These are phyloP conservation scores for Telmatherina bonti DNA, from an alignment of 2,797 vertebrate species.

Conservation along the genomic window DNA sequence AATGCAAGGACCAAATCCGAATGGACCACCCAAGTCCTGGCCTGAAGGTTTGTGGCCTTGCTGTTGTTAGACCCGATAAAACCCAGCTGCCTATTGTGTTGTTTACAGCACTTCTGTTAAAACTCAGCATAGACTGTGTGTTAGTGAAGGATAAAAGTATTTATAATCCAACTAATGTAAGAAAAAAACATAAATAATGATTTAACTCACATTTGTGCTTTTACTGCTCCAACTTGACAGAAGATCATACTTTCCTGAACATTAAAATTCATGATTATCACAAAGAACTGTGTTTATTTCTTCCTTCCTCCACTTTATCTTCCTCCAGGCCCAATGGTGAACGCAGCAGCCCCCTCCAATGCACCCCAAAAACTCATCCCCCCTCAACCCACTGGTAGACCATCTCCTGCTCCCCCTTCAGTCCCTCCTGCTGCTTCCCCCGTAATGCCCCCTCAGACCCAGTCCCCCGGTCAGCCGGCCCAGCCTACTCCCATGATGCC, in stretches of 20 bases:
- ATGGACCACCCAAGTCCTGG: slow-evolving; percentile 95
- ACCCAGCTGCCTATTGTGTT: neutral
- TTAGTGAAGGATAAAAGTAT: neutral
- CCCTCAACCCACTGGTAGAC: slow-evolving; percentile 92
- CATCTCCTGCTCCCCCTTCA: slow-evolving; percentile 91
- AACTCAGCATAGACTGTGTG: too few species aligned
- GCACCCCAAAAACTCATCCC: slow-evolving; percentile 94
- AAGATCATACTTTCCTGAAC: neutral
- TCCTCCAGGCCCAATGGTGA: slow-evolving; percentile 90
- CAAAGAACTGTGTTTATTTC: neutral
- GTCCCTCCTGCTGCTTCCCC: slow-evolving; percentile 94
- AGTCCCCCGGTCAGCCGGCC: slow-evolving; percentile 92
- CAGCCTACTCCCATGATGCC: slow-evolving; percentile 92
- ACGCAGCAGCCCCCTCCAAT: slow-evolving; percentile 92
- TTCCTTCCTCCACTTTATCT: neutral
- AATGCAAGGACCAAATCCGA: slow-evolving; percentile 92
- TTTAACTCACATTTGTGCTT: too few species aligned
- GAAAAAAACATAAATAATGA: too few species aligned
- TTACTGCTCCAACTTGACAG: neutral
- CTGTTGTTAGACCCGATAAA: neutral
- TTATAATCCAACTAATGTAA: too few species aligned
- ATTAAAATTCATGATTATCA: neutral
- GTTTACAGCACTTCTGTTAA: slow-evolving; percentile 8
- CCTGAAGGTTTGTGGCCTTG: slow-evolving; percentile 86
- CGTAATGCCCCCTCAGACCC: slow-evolving; percentile 95